Percentiles rank a stretch among this genome's conserved stretches.
Conservation (phyloP, 2,797 vertebrate genomes). For the Acanthornis magna region DNA sequence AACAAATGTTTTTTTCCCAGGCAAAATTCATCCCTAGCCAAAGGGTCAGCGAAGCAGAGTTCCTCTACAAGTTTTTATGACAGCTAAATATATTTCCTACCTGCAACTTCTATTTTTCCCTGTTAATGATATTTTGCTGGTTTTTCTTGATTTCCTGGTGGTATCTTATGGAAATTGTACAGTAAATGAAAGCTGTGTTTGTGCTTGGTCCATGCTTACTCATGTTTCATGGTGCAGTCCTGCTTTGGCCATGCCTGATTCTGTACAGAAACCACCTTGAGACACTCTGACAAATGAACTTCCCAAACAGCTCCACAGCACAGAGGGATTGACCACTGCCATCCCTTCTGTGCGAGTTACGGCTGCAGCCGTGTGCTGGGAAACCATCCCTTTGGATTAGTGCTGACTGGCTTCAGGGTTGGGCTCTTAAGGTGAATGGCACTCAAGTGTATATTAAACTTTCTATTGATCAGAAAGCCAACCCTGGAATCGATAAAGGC, state of each 20-base stretch:
- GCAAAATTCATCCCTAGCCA: not conserved
- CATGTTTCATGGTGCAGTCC: rapidly evolving
- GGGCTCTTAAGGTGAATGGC: not conserved
- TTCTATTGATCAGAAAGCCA: not conserved
- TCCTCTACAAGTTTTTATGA: not conserved
- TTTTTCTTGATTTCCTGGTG: not conserved
- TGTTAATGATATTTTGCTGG: not conserved
- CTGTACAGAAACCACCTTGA: not conserved
- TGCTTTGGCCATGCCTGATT: not conserved
- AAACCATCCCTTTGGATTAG: not conserved
- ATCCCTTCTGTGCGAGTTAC: not conserved
- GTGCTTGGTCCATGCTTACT: not conserved
- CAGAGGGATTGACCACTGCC: rapidly evolving
- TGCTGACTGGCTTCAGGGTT: not conserved
- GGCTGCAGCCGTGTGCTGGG: not conserved
- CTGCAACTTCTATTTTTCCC: not conserved
- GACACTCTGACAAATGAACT: not conserved
- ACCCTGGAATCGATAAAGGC: not conserved
- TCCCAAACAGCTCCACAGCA: rapidly evolving
- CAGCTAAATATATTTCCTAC: not conserved
- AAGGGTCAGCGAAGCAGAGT: not conserved
- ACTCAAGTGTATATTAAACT: not conserved
- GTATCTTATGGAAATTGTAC: not conserved
- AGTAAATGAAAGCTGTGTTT: not conserved
- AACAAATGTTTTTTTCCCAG: not conserved